phyloP scores from a whole-genome alignment of 2,888 invertebrate genomes.

The Catonia carolina region DNA sequence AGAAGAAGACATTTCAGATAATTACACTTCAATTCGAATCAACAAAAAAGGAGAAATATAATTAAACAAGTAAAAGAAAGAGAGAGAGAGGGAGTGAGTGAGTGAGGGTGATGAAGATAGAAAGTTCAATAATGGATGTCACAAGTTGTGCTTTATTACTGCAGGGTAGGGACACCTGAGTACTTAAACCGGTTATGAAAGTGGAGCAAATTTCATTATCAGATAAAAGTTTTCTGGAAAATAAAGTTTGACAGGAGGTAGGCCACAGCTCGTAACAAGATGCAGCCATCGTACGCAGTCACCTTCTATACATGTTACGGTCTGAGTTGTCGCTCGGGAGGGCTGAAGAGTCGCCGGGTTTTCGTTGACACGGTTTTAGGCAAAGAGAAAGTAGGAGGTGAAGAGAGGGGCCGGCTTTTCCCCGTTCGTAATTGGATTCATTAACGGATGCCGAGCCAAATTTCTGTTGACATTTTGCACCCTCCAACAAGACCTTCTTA shows the following conservation, averaged over 20 bases:
- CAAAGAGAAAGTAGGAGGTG: not conserved
- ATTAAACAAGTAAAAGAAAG: no score
- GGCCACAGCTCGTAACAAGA: constrained; percentile 6
- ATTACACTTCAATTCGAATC: no score
- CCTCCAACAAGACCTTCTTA: constrained; percentile 5
- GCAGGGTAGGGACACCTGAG: not conserved
- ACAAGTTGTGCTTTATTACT: no score
- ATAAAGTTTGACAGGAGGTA: constrained; percentile 5
- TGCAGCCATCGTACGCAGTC: not conserved
- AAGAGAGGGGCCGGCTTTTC: not conserved
- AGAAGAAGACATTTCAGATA: no score
- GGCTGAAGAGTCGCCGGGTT: no score
- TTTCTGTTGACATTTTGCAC: constrained; percentile 14
- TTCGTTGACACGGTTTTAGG: not conserved
- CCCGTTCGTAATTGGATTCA: constrained; percentile 10
- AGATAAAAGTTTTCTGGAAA: constrained; percentile 9
- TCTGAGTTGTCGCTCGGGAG: no score
- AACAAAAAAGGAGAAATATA: no score
- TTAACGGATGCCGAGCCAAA: constrained; percentile 13
- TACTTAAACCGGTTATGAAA: constrained; percentile 14
- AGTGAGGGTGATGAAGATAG: no score
- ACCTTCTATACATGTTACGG: no score
- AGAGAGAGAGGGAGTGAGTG: no score
- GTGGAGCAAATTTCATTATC: constrained; percentile 4
- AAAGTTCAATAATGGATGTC: no score